Conservation (phyloP, 2,888 invertebrate species). For the Calameuta pallipes region DNA sequence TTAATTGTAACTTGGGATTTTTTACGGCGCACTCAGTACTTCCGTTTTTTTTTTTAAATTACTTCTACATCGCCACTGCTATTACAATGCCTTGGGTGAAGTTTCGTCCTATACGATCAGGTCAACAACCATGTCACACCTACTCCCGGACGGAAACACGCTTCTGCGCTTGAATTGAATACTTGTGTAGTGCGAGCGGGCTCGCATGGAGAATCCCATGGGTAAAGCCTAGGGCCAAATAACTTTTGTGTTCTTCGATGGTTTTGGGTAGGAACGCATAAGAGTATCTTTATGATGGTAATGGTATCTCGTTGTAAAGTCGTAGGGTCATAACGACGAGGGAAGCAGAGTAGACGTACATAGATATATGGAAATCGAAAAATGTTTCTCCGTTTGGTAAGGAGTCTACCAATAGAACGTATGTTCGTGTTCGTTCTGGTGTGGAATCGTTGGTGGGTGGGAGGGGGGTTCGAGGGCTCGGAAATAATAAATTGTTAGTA, state of each 20-base stretch:
- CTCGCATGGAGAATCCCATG: background rate
- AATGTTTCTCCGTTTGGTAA: background rate
- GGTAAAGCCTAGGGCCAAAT: background rate
- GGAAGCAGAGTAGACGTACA: background rate
- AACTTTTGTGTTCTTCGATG: background rate
- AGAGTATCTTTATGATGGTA: background rate
- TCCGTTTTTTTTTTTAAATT: background rate
- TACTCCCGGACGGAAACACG: conserved; percentile 8
- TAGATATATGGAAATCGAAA: background rate
- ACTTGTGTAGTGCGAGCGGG: background rate
- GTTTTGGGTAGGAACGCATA: background rate
- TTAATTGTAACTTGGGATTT: background rate
- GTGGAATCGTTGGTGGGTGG: background rate
- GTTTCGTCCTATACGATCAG: background rate
- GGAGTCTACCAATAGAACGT: background rate
- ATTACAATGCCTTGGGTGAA: background rate
- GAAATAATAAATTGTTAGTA: background rate
- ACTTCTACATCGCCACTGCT: background rate
- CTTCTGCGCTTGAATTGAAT: conserved; percentile 12
- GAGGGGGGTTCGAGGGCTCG: background rate
- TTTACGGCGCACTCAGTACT: background rate
- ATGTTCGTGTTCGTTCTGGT: background rate
- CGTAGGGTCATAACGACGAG: background rate
- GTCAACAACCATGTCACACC: conserved; percentile 13
- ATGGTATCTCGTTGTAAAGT: background rate